phyloP scores from a whole-genome alignment of 2,113 vertebrate species.

The Brienomyrus brachyistius region DNA sequence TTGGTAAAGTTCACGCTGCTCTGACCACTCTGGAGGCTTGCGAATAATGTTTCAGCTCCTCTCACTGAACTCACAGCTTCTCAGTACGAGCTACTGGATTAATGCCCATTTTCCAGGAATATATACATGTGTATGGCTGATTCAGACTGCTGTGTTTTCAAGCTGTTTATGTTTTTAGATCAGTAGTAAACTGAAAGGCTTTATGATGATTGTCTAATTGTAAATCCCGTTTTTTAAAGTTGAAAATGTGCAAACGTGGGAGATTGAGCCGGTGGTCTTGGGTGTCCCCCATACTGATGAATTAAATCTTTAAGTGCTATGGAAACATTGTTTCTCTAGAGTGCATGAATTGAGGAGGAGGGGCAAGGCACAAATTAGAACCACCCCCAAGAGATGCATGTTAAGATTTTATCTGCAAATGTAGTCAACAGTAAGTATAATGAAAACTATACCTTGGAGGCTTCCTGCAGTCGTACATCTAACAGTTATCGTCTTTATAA shows the following conservation, averaged over 20 bases:
- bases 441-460: not conserved
- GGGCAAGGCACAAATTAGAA: not conserved
- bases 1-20: not conserved
- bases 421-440: not conserved
- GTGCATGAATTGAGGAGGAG: not conserved
- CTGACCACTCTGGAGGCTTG: not conserved
- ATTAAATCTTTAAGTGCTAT: not conserved
- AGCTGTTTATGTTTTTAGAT: not conserved
- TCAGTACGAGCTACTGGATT: not conserved
- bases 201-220: not conserved
- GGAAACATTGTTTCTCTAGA: not conserved
- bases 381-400: not conserved
- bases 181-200: not conserved
- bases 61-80: not conserved
- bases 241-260: not conserved
- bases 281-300: not conserved
- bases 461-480: not conserved
- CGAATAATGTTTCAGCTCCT: not conserved
- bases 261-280: not conserved
- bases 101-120: not conserved
- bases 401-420: not conserved
- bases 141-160: not conserved
- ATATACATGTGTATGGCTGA: not conserved
- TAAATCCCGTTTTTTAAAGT: not conserved
- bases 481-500: not conserved